phyloP scores from a whole-genome alignment of 2,797 vertebrate genomes.

The Salmo trutta region DNA sequence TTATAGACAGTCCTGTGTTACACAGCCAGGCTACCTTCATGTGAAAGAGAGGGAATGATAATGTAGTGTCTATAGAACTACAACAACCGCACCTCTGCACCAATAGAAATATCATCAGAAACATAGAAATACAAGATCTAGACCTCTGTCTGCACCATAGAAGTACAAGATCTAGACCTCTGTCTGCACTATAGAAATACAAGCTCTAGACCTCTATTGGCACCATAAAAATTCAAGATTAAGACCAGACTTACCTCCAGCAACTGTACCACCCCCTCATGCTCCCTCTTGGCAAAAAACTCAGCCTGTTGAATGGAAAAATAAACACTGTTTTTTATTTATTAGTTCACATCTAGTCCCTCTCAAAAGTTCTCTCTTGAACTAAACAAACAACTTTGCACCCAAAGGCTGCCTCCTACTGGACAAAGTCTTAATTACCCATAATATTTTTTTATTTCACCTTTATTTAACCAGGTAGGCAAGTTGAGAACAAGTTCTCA shows the following conservation, averaged over 20 bases:
- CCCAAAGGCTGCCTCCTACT: constrained; percentile 71
- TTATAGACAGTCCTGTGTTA: background rate
- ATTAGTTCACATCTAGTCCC: background rate
- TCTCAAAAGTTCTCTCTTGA: background rate
- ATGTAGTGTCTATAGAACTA: constrained; percentile 5
- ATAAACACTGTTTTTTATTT: constrained; percentile 20
- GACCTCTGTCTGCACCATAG: background rate
- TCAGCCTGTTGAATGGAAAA: constrained; percentile 80
- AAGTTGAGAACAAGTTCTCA: no score
- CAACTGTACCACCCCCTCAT: constrained; percentile 95
- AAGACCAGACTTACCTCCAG: constrained; percentile 88
- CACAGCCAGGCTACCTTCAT: background rate
- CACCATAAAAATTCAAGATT: background rate
- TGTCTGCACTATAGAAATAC: background rate
- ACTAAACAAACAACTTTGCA: background rate
- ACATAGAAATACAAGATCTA: background rate
- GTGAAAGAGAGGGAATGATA: background rate
- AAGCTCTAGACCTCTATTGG: background rate
- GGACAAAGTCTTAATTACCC: constrained; percentile 42
- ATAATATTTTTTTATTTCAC: background rate
- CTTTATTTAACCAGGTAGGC: no score
- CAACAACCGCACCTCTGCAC: background rate
- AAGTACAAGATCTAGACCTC: background rate
- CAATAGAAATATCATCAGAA: background rate
- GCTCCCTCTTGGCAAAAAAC: constrained; percentile 92